A percentile compares a stretch with the other conserved stretches of the same genome.
Conservation (phyloP, 35 echinoderm and acorn worm genomes). For the Eucidaris tribuloides region DNA sequence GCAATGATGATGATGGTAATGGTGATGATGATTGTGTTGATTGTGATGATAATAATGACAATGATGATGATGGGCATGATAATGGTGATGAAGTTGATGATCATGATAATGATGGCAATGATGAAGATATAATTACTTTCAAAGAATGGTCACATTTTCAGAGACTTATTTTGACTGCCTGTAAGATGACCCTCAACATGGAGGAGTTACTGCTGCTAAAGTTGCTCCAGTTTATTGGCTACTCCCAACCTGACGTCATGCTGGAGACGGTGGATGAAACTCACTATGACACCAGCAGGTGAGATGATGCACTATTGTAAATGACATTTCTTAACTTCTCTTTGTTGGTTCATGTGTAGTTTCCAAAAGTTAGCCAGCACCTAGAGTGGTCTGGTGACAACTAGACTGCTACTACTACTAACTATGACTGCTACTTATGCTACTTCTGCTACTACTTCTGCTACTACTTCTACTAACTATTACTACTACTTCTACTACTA, state of each 20-base stretch:
- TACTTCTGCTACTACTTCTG: too few species aligned
- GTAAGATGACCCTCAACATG: conserved; percentile 74
- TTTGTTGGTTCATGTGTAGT: too few species aligned
- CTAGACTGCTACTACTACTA: too few species aligned
- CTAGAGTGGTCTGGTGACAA: too few species aligned
- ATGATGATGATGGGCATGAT: neutral
- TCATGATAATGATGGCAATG: neutral
- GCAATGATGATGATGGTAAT: neutral
- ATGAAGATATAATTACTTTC: neutral
- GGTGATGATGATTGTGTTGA: neutral
- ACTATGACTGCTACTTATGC: too few species aligned
- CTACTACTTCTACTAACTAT: too few species aligned
- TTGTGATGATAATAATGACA: neutral
- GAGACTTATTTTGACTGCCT: conserved; percentile 50
- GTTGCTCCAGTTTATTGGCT: conserved; percentile 74
- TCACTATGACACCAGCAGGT: conserved; percentile 84
- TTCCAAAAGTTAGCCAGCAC: too few species aligned
- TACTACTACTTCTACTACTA: too few species aligned
- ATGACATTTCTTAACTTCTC: too few species aligned
- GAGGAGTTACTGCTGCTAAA: conserved; percentile 89
- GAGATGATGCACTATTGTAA: too few species aligned
- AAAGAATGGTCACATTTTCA: neutral
- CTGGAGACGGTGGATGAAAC: conserved; percentile 81
- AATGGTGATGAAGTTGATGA: neutral
- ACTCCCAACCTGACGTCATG: conserved; percentile 60